A percentile compares a stretch with the other conserved stretches of the same genome.
These are phyloP conservation scores for Sesamia nonagrioides DNA, from an alignment of 1,140 invertebrate genomes.

Conservation along the genomic window DNA sequence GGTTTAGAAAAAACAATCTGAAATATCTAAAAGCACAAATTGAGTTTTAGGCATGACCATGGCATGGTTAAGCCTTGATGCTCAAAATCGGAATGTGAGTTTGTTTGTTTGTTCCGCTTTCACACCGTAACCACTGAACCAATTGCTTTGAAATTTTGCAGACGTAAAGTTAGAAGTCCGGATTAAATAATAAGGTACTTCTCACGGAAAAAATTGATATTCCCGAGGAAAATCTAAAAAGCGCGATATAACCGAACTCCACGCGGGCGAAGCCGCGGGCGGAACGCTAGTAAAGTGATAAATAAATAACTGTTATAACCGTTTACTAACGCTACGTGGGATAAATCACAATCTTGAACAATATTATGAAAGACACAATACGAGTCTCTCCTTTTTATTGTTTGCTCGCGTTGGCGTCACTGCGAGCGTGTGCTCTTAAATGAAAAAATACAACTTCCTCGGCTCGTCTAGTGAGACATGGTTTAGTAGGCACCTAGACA, in stretches of 20 bases:
- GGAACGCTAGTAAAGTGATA: too few species aligned
- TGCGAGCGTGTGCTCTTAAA: conserved; percentile 33
- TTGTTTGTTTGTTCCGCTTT: too few species aligned
- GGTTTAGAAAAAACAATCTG: background rate
- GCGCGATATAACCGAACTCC: too few species aligned
- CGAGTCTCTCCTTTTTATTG: conserved; percentile 6
- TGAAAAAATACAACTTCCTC: conserved; percentile 48
- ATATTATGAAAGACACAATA: conserved; percentile 12
- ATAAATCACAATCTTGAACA: background rate
- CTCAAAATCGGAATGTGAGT: too few species aligned
- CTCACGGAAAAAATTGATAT: too few species aligned
- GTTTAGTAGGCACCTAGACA: conserved; percentile 62
- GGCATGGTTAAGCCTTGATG: too few species aligned
- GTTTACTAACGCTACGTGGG: background rate
- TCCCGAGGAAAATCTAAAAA: too few species aligned
- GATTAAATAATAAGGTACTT: too few species aligned
- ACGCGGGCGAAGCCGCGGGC: too few species aligned
- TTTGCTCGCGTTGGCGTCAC: background rate
- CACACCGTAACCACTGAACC: too few species aligned
- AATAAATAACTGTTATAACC: background rate
- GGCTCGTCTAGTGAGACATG: conserved; percentile 44
- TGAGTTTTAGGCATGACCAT: background rate
- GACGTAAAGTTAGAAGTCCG: too few species aligned
- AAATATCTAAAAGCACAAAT: background rate
- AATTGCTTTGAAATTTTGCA: too few species aligned